Evolutionary conservation across 1,140 invertebrate genomes (phyloP).

Genomic region (Leptinotarsa undecemlineata): DNA sequence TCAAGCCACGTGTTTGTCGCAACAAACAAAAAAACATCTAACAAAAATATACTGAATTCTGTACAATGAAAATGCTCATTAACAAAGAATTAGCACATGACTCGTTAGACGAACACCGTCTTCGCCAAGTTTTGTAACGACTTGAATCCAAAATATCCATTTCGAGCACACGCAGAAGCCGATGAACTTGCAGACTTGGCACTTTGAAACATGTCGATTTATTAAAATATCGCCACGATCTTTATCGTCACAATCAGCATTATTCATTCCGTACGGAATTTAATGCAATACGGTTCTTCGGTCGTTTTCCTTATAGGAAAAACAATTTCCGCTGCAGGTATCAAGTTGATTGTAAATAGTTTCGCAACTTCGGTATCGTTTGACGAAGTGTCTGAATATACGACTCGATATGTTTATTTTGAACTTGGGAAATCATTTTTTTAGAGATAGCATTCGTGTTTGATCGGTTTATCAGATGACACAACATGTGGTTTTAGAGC

Average conservation of each 20-base stretch:
- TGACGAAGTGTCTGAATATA: background rate
- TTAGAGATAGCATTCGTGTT: background rate
- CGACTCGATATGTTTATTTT: background rate
- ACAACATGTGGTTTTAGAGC: constrained; percentile 5
- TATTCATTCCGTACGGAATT: constrained; percentile 8
- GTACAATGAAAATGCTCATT: too few relatives aligned
- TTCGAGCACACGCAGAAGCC: background rate
- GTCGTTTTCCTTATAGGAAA: background rate
- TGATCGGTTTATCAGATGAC: constrained; percentile 5
- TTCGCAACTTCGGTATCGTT: background rate
- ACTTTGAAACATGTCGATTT: constrained; percentile 20
- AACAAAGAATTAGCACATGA: background rate
- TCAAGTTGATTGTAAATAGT: constrained; percentile 22
- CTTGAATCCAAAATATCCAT: background rate
- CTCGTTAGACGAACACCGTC: background rate
- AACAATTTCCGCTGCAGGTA: constrained; percentile 8
- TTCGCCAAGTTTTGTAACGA: background rate
- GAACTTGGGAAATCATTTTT: background rate
- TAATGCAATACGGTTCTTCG: background rate
- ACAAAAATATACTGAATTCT: too few relatives aligned
- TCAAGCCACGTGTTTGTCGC: too few relatives aligned
- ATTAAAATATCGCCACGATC: constrained; percentile 4
- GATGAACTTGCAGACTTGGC: constrained; percentile 8
- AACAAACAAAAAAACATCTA: too few relatives aligned
- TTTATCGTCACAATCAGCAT: constrained; percentile 11